phyloP scores from a whole-genome alignment of 2,113 vertebrate species.

The Toxotes jaculatrix region DNA sequence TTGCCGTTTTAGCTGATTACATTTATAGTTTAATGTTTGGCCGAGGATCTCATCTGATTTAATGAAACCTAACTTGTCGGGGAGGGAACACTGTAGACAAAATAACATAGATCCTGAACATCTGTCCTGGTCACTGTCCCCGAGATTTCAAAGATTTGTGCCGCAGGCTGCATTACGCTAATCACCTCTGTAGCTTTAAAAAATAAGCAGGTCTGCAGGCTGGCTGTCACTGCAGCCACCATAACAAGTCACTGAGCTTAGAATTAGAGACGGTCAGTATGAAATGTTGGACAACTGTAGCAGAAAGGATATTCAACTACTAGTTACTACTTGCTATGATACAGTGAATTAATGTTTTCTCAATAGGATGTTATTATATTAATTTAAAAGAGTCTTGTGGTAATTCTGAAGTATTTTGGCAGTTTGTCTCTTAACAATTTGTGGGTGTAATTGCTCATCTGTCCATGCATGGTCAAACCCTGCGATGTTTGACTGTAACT shows the following conservation, averaged over 20 bases:
- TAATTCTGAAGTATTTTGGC: not conserved
- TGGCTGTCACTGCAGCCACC: constrained; percentile 47
- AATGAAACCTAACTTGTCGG: constrained; percentile 20
- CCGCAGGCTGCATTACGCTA: constrained; percentile 39
- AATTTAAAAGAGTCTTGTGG: not conserved
- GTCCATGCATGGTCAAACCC: not conserved
- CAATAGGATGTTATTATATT: not conserved
- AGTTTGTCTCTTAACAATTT: not conserved
- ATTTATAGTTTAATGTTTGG: constrained; percentile 60
- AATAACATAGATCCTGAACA: constrained; percentile 40
- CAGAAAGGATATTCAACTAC: constrained; percentile 13
- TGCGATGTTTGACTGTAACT: constrained; percentile 1
- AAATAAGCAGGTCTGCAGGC: constrained; percentile 24
- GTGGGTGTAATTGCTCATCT: not conserved
- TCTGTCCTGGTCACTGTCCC: not conserved
- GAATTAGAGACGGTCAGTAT: constrained; percentile 40
- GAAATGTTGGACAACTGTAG: constrained; percentile 44
- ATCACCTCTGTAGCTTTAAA: constrained; percentile 34
- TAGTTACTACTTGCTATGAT: too few species aligned
- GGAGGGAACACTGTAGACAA: constrained; percentile 11
- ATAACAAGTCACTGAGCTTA: constrained; percentile 38
- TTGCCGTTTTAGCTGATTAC: constrained; percentile 54
- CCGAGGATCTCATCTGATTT: constrained; percentile 22
- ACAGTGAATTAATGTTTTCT: not conserved
- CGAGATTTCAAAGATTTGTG: constrained; percentile 35